A percentile compares a stretch with the other conserved stretches of the same genome.
phyloP scores from a whole-genome alignment of 2,113 vertebrate genomes.

The Rhynchomys soricoides region DNA sequence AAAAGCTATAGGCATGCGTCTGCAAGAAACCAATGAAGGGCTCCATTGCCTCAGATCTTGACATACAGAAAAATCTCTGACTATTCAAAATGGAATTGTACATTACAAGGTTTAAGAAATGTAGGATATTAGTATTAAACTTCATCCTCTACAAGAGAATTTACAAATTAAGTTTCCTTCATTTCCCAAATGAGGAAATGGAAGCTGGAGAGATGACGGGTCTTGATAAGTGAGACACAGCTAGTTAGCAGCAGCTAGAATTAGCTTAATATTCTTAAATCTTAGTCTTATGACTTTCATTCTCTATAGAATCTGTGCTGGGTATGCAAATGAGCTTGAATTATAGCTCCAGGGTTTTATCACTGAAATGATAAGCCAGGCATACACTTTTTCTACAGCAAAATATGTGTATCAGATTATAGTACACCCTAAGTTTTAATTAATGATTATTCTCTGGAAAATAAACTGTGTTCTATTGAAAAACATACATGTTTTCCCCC shows the following conservation, averaged over 20 bases:
- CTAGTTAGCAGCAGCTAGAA: neutral
- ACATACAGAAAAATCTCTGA: conserved; percentile 8
- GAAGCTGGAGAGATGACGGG: neutral
- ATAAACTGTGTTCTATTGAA: neutral
- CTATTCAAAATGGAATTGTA: conserved; percentile 4
- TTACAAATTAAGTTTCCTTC: neutral
- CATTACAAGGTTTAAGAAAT: neutral
- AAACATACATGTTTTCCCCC: neutral
- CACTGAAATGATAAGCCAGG: neutral
- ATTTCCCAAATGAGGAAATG: neutral
- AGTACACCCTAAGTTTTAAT: neutral
- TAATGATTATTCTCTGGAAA: neutral
- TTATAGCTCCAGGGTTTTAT: neutral
- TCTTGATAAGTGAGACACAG: neutral
- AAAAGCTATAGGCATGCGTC: conserved; percentile 28
- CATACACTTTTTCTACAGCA: neutral
- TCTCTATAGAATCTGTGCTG: neutral
- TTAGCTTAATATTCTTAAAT: neutral
- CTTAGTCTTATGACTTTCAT: neutral
- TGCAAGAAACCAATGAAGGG: neutral
- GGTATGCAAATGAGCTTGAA: neutral
- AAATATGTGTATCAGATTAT: neutral
- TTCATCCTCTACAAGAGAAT: neutral
- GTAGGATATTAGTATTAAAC: neutral
- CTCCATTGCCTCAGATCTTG: neutral